Evolutionary conservation across 2,113 vertebrate species (phyloP), one percentile per base, ranked within the genome.

Genomic region (Hystrix brachyura): DNA sequence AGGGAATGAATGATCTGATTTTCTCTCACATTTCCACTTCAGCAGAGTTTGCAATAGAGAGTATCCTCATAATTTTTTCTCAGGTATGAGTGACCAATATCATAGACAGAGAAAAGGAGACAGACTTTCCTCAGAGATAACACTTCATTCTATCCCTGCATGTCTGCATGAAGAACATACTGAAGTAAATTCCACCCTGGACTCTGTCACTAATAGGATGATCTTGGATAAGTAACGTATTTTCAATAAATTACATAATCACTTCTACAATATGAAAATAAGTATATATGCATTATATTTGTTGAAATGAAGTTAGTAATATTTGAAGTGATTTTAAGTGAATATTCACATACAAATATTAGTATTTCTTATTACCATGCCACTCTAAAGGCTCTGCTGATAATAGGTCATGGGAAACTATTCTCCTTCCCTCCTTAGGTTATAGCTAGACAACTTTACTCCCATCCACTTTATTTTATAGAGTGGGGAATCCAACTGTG

Each of bases 401-500:
- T 69, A 38, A 3, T 85, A 48, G 25, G 38, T 90, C 69, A 87
- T 48, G 71, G 80, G 57, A 95, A 92, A 71, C 4, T 64, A 62
- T 87, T 46, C 32, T 92, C 9, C 43, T 29, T 71, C 27, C 7
- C 25, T 83, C 46, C 93, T 38, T 67, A 23, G 34, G 92, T 95
- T 93, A 59, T 1, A 90, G 55, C 53, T 92, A 76, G 59, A 95
- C 38, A 82, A 27, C 59, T 85, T 94, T 78, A 90, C 62, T 97
- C 84, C 55, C 55, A 11, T 96, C 23, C 29, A 65, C 38, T 95
- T 92, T 94, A 51, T 94, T 97, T 97, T 97, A 96, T 94, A 85
- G 87, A 90, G n/a, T 48, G 13, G 38, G 69, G 96, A 94, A 53
- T 92, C 64, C 81, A 81, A 48, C 74, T 72, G 64, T 94, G 64